Conservation (phyloP, 2,797 vertebrate species). For the Pachyuromys duprasi region DNA sequence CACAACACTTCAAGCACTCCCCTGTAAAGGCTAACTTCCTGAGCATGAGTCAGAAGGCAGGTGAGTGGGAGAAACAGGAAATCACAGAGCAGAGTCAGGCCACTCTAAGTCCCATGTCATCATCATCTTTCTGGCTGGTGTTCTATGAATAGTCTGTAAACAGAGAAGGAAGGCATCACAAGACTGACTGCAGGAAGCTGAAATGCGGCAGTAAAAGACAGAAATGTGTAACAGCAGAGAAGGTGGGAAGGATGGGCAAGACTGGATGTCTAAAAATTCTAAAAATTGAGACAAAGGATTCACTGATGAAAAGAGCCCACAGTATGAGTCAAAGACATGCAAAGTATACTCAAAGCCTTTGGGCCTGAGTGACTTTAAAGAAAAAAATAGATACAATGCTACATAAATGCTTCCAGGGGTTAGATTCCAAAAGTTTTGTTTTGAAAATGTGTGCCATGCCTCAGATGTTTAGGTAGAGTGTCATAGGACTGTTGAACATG, state of each 20-base stretch:
- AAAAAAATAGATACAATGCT: neutral
- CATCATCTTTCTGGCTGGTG: neutral
- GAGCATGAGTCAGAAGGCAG: constrained; percentile 14
- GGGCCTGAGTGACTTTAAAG: neutral
- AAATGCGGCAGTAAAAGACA: neutral
- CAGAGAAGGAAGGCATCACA: neutral
- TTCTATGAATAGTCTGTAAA: constrained; percentile 32
- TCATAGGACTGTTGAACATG: neutral
- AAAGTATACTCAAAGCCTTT: constrained; percentile 18
- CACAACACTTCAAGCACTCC: neutral
- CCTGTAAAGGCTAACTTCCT: neutral
- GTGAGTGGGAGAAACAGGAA: constrained; percentile 34
- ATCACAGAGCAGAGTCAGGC: neutral
- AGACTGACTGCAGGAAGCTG: neutral
- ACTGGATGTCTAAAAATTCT: neutral
- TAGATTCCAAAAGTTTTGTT: neutral
- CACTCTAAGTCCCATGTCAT: neutral
- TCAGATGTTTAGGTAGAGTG: neutral
- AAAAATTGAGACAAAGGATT: neutral
- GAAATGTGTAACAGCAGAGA: neutral
- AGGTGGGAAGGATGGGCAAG: neutral
- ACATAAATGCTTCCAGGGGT: neutral
- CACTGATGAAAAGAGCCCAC: neutral
- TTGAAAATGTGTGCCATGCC: neutral
- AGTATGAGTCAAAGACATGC: constrained; percentile 35